These are phyloP conservation scores for Ornithoptera alexandrae DNA, from an alignment of 2,888 invertebrate species.

Conservation along the genomic window DNA sequence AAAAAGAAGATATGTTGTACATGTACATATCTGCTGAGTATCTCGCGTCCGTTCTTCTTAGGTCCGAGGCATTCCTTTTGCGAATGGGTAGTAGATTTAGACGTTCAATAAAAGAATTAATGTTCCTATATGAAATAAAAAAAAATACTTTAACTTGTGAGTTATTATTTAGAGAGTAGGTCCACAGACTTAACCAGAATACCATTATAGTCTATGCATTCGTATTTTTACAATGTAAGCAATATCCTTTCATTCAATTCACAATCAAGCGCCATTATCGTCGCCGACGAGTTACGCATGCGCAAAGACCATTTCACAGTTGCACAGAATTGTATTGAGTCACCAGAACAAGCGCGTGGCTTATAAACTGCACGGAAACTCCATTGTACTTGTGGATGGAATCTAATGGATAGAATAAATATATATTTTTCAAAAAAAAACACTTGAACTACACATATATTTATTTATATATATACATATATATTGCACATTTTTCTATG, in stretches of 20 bases:
- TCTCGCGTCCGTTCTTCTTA: no score
- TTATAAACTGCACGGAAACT: neutral
- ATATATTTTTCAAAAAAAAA: neutral
- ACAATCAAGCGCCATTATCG: conserved; percentile 21
- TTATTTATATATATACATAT: no score
- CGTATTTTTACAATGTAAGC: conserved; percentile 11
- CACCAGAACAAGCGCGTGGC: neutral
- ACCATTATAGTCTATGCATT: conserved; percentile 3
- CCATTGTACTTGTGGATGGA: neutral
- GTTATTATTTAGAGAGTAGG: neutral
- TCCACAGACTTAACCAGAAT: neutral
- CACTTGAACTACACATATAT: no score
- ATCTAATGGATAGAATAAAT: neutral
- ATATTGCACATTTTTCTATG: no score
- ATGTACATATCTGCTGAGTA: no score
- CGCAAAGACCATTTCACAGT: neutral
- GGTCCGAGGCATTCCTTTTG: no score
- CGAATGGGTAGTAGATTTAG: no score
- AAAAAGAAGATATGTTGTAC: no score
- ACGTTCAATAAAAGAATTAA: no score
- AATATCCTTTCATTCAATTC: conserved; percentile 26
- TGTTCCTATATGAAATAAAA: no score
- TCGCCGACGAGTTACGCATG: conserved; percentile 9
- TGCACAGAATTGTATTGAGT: conserved; percentile 6
- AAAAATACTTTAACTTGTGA: neutral